Base-by-base conservation (phyloP, 1,140 invertebrate genomes). In the Trichonephila clavata region DNA sequence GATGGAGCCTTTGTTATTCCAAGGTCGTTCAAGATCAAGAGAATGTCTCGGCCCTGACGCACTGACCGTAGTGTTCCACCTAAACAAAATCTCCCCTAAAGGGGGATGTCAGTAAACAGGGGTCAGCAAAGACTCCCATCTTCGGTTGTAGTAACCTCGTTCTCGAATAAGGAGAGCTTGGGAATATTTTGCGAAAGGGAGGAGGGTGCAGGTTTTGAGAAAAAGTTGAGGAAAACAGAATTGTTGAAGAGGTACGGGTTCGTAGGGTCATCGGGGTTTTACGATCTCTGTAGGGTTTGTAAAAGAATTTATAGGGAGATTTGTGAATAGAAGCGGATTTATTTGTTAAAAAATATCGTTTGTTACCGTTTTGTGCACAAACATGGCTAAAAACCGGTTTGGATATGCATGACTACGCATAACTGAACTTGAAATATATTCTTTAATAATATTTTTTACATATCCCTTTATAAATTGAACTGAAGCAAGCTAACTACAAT, bases 121-220 rank as follows among this genome's bases (percentile, higher is more conserved):
- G 43, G 88, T n/a, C 1, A 27, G 61, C 8, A 50, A 32, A 2
- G 43, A 86, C 24, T 81, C 89, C 59, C 77, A 32, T 77, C 71
- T 32, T 39, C 1, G 71, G 27, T 14, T 89, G 60, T n/a, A 21
- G 13, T 16, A 24, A 89, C 21, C 63, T 24, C 24, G 60, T 61
- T 92, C 50, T 68, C 63, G 59, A 27, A 27, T 83, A 20, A 84
- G 32, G 43, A 18, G 27, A 71, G 50, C 68, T 87, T 88, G 92
- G 92, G 92, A 93, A 86, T 93, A 87, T 93, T 93, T 93, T 87
- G 84, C 6, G 27, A 39, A 50, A 65, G 84, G 68, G 84, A 50
- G 39, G 86, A 24, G 21, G n/a, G 43, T 50, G 50, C 50, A 50
- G 50, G 71, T 77, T 24, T 21, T 18, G 86, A 86, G 91, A 92